phyloP scores from a whole-genome alignment of 2,797 vertebrate species.

The Geotrypetes seraphini region DNA sequence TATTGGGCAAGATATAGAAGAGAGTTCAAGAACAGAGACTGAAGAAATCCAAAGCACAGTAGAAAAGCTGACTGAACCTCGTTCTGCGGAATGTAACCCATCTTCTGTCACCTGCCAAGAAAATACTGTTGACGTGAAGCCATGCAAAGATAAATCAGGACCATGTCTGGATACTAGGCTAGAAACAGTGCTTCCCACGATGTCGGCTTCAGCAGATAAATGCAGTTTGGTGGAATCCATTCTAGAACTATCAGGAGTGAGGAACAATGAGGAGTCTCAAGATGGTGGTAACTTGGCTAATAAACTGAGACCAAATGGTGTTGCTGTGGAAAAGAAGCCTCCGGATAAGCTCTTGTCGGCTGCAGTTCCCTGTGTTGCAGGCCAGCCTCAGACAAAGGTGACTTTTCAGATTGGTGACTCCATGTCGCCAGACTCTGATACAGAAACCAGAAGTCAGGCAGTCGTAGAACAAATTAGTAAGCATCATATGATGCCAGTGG shows the following conservation, averaged over 20 bases:
- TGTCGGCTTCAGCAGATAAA: slow-evolving; percentile 55
- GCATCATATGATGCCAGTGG: slow-evolving; percentile 62
- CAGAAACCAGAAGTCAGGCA: slow-evolving; percentile 72
- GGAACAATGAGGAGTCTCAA: slow-evolving; percentile 24
- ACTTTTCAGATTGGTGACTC: slow-evolving; percentile 95
- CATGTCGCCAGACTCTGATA: slow-evolving; percentile 95
- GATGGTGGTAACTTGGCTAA: slow-evolving; percentile 32
- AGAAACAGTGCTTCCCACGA: slow-evolving; percentile 59
- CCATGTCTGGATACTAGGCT: slow-evolving; percentile 53
- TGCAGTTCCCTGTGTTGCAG: slow-evolving; percentile 45
- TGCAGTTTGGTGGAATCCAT: slow-evolving; percentile 22
- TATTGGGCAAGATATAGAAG: slow-evolving; percentile 36
- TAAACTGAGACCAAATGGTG: slow-evolving; percentile 43
- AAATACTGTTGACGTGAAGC: slow-evolving; percentile 27
- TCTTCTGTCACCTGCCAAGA: slow-evolving; percentile 41
- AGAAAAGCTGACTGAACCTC: slow-evolving; percentile 32
- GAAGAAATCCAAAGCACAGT: slow-evolving; percentile 31
- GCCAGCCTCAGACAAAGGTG: slow-evolving; percentile 72
- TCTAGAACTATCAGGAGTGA: slow-evolving; percentile 24
- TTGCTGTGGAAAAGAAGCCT: slow-evolving; percentile 75
- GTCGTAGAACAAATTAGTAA: slow-evolving; percentile 71
- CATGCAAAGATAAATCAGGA: slow-evolving; percentile 47
- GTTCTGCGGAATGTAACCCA: slow-evolving; percentile 26
- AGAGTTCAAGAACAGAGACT: slow-evolving; percentile 37
- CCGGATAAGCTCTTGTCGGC: slow-evolving; percentile 70